Conservation (phyloP, 2,888 invertebrate genomes). For the Tiliacea citrago region DNA sequence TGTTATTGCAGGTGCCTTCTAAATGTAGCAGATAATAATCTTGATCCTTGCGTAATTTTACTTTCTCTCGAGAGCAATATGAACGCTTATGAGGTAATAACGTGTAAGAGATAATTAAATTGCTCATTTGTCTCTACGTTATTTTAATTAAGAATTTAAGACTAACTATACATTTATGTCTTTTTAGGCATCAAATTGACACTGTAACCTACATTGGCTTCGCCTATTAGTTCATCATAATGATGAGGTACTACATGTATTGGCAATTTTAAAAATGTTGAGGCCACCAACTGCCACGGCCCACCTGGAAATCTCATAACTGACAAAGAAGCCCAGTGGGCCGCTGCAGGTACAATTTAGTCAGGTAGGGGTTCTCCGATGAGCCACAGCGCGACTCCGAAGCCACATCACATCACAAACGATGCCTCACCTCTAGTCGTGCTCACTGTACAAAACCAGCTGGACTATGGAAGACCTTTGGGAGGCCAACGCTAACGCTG, state of each 20-base stretch:
- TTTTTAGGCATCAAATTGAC: not conserved
- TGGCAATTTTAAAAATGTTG: not conserved
- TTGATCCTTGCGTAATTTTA: constrained; percentile 40
- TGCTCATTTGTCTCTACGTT: constrained; percentile 15
- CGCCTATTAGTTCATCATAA: not conserved
- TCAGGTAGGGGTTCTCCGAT: too few relatives aligned
- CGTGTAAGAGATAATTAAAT: constrained; percentile 24
- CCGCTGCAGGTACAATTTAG: too few relatives aligned
- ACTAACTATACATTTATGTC: not conserved
- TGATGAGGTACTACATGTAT: not conserved
- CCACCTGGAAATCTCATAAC: too few relatives aligned
- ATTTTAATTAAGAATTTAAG: constrained; percentile 28
- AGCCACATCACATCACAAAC: too few relatives aligned
- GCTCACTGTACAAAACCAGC: too few relatives aligned
- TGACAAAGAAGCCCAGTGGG: too few relatives aligned
- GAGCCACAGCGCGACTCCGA: too few relatives aligned
- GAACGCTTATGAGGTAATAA: constrained; percentile 4
- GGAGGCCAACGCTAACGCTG: too few relatives aligned
- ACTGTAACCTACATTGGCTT: not conserved
- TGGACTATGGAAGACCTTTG: too few relatives aligned
- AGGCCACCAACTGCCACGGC: too few relatives aligned
- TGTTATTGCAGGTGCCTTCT: not conserved
- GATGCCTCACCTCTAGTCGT: too few relatives aligned
- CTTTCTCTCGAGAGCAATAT: constrained; percentile 28
- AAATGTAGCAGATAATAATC: constrained; percentile 9